Evolutionary conservation across 2,113 vertebrate genomes (phyloP).

Genomic region (Scomber colias): DNA sequence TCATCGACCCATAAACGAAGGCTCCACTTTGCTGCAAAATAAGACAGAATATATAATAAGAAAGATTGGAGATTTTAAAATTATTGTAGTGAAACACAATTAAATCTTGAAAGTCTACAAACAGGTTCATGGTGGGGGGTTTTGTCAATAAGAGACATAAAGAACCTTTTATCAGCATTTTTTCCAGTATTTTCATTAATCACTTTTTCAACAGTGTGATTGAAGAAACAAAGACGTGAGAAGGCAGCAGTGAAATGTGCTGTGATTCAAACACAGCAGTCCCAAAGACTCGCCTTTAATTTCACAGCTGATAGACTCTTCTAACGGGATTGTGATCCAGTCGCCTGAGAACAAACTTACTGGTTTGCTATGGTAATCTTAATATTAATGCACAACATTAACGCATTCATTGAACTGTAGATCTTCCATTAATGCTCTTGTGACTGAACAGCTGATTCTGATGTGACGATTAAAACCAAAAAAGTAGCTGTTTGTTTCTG

Average conservation of each 20-base stretch:
- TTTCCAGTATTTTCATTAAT: background rate
- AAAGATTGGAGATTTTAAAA: background rate
- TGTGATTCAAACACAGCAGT: background rate
- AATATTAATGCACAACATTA: background rate
- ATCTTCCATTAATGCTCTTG: background rate
- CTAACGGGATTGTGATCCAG: background rate
- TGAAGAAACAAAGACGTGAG: slow-evolving; percentile 9
- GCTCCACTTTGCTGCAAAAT: slow-evolving; percentile 88
- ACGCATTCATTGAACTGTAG: background rate
- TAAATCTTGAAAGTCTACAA: too few species aligned
- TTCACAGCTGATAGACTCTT: slow-evolving; percentile 5
- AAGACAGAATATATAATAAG: slow-evolving; percentile 10
- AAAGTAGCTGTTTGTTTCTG: background rate
- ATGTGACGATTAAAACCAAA: slow-evolving; percentile 4
- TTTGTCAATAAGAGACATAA: slow-evolving; percentile 5
- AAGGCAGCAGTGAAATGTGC: background rate
- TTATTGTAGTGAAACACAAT: background rate
- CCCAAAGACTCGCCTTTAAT: background rate
- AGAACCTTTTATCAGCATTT: background rate
- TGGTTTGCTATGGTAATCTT: background rate
- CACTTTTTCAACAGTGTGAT: background rate
- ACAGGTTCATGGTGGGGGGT: background rate
- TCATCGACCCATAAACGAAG: slow-evolving; percentile 93
- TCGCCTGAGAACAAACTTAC: background rate
- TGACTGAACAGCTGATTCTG: background rate